Percentiles rank a stretch among this genome's conserved stretches.
Conservation (phyloP, 2,888 invertebrate species). For the Stenurella melanura region DNA sequence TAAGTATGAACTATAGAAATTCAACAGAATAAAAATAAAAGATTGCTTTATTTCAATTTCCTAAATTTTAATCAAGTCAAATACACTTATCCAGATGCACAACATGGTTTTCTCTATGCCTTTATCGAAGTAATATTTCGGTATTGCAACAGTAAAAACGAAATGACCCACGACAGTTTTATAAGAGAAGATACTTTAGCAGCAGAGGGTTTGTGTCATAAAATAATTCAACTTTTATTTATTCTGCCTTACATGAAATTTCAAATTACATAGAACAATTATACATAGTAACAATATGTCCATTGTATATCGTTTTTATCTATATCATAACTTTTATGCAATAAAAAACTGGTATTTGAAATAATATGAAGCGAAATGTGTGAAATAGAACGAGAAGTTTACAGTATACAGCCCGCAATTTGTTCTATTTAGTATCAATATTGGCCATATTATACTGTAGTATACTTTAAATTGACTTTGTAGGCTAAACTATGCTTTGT, state of each 20-base stretch:
- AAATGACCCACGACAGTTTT: conserved; percentile 40
- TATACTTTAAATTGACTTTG: too few species aligned
- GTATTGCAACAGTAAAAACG: conserved; percentile 46
- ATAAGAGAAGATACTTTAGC: conserved; percentile 44
- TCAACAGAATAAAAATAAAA: too few species aligned
- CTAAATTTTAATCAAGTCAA: neutral
- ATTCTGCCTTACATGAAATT: conserved; percentile 4
- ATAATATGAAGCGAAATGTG: too few species aligned
- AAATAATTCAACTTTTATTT: conserved; percentile 10
- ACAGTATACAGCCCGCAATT: too few species aligned
- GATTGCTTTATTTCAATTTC: neutral
- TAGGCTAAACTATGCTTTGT: too few species aligned
- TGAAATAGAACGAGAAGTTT: too few species aligned
- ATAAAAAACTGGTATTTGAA: too few species aligned
- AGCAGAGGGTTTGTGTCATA: conserved; percentile 35
- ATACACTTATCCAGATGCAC: neutral
- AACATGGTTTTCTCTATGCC: neutral
- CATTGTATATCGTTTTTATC: too few species aligned
- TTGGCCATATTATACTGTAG: too few species aligned
- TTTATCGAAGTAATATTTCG: neutral
- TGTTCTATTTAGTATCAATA: too few species aligned
- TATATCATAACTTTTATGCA: too few species aligned
- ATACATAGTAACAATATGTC: conserved; percentile 41
- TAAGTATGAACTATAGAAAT: too few species aligned
- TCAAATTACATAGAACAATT: conserved; percentile 48